Conservation (phyloP, 2,888 invertebrate genomes). For the Troides helena region DNA sequence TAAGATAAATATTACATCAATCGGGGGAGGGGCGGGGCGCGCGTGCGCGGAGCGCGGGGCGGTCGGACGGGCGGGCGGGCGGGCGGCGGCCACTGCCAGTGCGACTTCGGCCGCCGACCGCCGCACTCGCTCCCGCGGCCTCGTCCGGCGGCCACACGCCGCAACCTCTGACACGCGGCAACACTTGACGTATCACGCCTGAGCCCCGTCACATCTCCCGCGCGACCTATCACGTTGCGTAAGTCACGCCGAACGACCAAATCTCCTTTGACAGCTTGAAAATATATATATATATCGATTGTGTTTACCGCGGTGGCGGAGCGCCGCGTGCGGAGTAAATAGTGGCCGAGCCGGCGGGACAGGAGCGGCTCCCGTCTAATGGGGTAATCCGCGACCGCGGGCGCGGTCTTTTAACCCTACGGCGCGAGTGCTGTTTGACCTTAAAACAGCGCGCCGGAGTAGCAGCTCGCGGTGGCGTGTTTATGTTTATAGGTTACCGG, state of each 20-base stretch:
- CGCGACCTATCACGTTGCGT: slow-evolving; percentile 68
- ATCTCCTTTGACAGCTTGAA: slow-evolving; percentile 63
- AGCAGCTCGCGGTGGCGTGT: slow-evolving; percentile 45
- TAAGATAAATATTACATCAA: slow-evolving; percentile 80
- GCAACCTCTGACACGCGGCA: slow-evolving; percentile 35
- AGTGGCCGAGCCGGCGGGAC: slow-evolving; percentile 48
- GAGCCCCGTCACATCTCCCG: slow-evolving; percentile 41
- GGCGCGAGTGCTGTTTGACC: slow-evolving; percentile 67
- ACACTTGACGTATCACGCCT: slow-evolving; percentile 29
- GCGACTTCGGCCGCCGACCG: slow-evolving; percentile 73
- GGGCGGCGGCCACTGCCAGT: slow-evolving; percentile 63
- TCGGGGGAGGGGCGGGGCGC: slow-evolving; percentile 57
- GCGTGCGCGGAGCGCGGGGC: slow-evolving; percentile 61
- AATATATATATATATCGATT: slow-evolving; percentile 55
- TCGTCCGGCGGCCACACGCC: slow-evolving; percentile 69
- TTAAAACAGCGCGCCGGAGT: slow-evolving; percentile 55
- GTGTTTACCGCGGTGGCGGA: slow-evolving; percentile 58
- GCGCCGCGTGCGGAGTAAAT: slow-evolving; percentile 47
- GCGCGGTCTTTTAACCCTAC: slow-evolving; percentile 64
- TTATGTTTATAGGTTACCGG: slow-evolving; percentile 52
- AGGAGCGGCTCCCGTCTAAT: slow-evolving; percentile 55
- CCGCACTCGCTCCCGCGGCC: slow-evolving; percentile 65
- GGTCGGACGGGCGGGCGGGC: slow-evolving; percentile 46
- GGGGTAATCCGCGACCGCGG: slow-evolving; percentile 65
- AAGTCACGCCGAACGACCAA: slow-evolving; percentile 64